These are phyloP conservation scores for Drosophila jambulina DNA, from an alignment of 1,140 invertebrate species.

Conservation along the genomic window DNA sequence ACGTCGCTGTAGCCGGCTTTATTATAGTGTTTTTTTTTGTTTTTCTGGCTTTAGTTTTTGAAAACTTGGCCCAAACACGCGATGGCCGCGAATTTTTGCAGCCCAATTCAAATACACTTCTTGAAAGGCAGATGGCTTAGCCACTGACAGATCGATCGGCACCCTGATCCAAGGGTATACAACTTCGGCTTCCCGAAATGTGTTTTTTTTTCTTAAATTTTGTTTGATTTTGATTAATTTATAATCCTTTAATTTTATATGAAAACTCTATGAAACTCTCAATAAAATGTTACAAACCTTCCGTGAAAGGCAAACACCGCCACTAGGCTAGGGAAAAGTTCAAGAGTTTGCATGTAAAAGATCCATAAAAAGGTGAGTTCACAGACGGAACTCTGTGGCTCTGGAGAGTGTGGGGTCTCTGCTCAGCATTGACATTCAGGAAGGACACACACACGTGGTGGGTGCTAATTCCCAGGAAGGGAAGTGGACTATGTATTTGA, in stretches of 20 bases:
- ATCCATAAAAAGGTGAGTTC: constrained; percentile 57
- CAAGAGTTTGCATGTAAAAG: constrained; percentile 62
- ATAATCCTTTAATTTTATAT: no score
- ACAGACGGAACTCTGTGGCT: constrained; percentile 20
- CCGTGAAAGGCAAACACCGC: neutral
- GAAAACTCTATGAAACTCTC: neutral
- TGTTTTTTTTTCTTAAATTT: no score
- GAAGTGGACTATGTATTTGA: constrained; percentile 19
- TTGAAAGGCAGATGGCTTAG: neutral
- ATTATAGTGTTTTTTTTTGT: constrained; percentile 14
- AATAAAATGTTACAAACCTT: neutral
- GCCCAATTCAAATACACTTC: constrained; percentile 42
- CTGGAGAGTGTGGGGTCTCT: constrained; percentile 3
- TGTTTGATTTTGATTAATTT: no score
- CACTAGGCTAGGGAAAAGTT: neutral
- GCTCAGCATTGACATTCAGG: constrained; percentile 53
- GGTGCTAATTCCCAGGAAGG: constrained; percentile 8
- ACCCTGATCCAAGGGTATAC: no score
- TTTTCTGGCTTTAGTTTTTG: constrained; percentile 13
- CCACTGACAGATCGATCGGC: no score
- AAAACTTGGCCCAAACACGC: constrained; percentile 67
- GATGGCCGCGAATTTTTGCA: constrained; percentile 66
- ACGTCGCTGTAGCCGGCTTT: constrained; percentile 23
- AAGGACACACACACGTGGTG: constrained; percentile 27
- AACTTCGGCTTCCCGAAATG: no score